phyloP scores from a whole-genome alignment of 2,888 invertebrate species.

The Andrena fulva region DNA sequence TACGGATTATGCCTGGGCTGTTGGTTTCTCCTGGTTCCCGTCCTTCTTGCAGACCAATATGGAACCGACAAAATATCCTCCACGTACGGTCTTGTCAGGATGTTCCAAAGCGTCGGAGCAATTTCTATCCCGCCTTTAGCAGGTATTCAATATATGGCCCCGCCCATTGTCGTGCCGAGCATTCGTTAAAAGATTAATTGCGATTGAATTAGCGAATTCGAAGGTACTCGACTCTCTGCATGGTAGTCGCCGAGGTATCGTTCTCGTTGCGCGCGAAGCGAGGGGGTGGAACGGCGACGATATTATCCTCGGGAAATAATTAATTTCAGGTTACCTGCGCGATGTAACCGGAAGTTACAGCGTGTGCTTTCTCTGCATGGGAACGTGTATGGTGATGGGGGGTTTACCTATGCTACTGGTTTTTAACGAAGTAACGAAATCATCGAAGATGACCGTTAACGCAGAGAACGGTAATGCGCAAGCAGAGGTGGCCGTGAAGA shows the following conservation, averaged over 20 bases:
- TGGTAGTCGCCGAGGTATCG: constrained; percentile 31
- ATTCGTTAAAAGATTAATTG: constrained; percentile 24
- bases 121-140: constrained; percentile 91
- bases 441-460: constrained; percentile 74
- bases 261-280: background rate
- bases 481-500: constrained; percentile 68
- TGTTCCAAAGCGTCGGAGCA: constrained; percentile 91
- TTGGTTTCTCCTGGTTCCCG: constrained; percentile 92
- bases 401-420: constrained; percentile 88
- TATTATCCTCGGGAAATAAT: constrained; percentile 29
- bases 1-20: constrained; percentile 91
- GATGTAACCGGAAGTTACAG: constrained; percentile 90
- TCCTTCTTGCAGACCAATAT: constrained; percentile 90
- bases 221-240: constrained; percentile 27
- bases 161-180: constrained; percentile 31
- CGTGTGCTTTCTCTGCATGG: constrained; percentile 91
- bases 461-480: constrained; percentile 69
- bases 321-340: constrained; percentile 86
- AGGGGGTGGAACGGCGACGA: background rate
- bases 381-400: constrained; percentile 91
- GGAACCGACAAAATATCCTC: constrained; percentile 91
- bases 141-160: constrained; percentile 84
- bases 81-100: constrained; percentile 90
- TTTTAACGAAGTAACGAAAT: constrained; percentile 76
- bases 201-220: constrained; percentile 7